Evolutionary conservation across 1,140 invertebrate species (phyloP).

Genomic region (Cydia amplana): DNA sequence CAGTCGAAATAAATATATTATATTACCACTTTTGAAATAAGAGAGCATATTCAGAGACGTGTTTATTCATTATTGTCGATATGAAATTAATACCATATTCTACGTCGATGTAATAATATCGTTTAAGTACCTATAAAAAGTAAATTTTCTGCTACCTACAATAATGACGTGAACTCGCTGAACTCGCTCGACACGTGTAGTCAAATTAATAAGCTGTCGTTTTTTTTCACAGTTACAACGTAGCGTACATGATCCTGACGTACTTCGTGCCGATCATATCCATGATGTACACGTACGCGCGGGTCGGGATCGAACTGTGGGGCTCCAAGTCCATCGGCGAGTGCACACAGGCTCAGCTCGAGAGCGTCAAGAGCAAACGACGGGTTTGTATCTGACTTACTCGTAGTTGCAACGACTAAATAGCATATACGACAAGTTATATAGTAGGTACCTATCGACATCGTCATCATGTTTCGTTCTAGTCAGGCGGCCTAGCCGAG

Average conservation of each 20-base stretch:
- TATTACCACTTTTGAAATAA: neutral
- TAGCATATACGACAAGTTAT: neutral
- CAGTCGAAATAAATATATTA: neutral
- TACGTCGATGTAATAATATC: neutral
- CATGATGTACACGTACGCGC: conserved; percentile 94
- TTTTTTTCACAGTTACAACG: conserved; percentile 88
- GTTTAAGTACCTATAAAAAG: too few species aligned
- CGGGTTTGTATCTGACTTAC: conserved; percentile 89
- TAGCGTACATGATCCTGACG: conserved; percentile 92
- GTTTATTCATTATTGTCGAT: neutral
- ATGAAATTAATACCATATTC: neutral
- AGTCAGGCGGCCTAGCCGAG: too few species aligned
- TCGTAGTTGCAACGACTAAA: too few species aligned
- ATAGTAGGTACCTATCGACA: too few species aligned
- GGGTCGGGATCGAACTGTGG: conserved; percentile 96
- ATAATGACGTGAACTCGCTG: too few species aligned
- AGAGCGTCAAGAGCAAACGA: conserved; percentile 95
- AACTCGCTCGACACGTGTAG: too few species aligned
- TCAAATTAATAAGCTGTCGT: neutral
- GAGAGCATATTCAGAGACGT: neutral
- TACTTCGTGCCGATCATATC: conserved; percentile 96
- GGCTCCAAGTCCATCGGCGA: conserved; percentile 97
- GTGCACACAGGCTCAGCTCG: conserved; percentile 92
- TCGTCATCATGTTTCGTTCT: too few species aligned
- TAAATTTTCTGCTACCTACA: too few species aligned